Conservation (phyloP, 2,113 vertebrate genomes). For the Aspiorhynchus laticeps region DNA sequence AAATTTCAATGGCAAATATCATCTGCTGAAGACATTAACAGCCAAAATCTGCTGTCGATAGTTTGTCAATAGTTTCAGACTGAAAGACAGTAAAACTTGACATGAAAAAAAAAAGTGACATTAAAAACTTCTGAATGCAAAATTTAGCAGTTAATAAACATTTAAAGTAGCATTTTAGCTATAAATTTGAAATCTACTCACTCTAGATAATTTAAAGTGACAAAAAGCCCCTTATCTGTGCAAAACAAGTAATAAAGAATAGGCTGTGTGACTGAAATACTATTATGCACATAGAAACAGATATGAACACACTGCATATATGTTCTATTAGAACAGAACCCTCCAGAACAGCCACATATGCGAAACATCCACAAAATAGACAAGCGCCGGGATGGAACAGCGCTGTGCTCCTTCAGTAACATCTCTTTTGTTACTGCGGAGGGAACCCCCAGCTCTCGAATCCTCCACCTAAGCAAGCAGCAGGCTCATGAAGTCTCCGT, state of each 20-base stretch:
- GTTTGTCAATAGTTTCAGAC: neutral
- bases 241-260: constrained; percentile 36
- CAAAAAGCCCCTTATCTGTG: constrained; percentile 44
- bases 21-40: neutral
- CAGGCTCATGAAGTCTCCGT: constrained; percentile 42
- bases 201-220: constrained; percentile 44
- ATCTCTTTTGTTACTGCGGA: neutral
- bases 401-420: neutral
- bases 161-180: neutral
- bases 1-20: neutral
- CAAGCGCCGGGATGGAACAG: constrained; percentile 16
- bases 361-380: constrained; percentile 17
- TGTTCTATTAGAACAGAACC: constrained; percentile 43
- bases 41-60: constrained; percentile 1
- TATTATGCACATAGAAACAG: constrained; percentile 45
- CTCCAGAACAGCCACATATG: constrained; percentile 37
- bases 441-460: neutral
- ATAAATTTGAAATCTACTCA: neutral
- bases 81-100: neutral
- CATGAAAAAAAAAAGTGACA: neutral
- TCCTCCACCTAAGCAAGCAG: constrained; percentile 32
- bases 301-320: constrained; percentile 28
- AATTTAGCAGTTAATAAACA: neutral
- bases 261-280: constrained; percentile 40
- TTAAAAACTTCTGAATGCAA: neutral